phyloP scores from a whole-genome alignment of 2,888 invertebrate genomes.

The Pristionchus japonicus region DNA sequence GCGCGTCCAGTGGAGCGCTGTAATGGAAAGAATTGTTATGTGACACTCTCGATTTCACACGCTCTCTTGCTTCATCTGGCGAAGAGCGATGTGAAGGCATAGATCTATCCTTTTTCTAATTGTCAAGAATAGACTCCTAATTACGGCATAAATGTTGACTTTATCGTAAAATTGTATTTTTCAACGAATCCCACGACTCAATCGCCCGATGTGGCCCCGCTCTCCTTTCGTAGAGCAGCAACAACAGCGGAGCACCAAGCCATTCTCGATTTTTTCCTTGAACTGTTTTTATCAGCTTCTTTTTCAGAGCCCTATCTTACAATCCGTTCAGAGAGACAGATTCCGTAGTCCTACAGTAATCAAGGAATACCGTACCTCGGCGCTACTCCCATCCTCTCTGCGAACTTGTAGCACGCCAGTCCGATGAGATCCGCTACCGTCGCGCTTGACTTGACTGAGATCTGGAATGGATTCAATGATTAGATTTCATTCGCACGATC shows the following conservation, averaged over 20 bases:
- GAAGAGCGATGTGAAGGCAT: neutral
- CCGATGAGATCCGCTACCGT: slow-evolving; percentile 21
- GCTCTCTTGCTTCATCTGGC: neutral
- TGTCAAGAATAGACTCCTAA: no score
- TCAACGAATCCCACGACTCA: neutral
- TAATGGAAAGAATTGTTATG: neutral
- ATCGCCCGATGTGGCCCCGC: neutral
- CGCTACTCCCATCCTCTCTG: slow-evolving; percentile 12
- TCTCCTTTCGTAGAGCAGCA: neutral
- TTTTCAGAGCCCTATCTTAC: no score
- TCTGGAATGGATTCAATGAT: neutral
- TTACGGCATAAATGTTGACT: no score
- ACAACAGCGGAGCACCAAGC: neutral
- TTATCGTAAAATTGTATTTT: neutral
- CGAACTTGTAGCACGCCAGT: slow-evolving; percentile 29
- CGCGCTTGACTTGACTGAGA: neutral
- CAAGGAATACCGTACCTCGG: neutral
- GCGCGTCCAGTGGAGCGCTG: neutral
- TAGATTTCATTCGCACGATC: no score
- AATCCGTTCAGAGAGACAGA: neutral
- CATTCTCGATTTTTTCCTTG: no score
- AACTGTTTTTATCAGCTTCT: no score
- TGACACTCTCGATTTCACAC: neutral
- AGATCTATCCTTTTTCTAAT: no score
- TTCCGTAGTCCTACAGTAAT: neutral